Base-by-base conservation (phyloP, 2,888 invertebrate species). In the Calliopum simillimum region DNA sequence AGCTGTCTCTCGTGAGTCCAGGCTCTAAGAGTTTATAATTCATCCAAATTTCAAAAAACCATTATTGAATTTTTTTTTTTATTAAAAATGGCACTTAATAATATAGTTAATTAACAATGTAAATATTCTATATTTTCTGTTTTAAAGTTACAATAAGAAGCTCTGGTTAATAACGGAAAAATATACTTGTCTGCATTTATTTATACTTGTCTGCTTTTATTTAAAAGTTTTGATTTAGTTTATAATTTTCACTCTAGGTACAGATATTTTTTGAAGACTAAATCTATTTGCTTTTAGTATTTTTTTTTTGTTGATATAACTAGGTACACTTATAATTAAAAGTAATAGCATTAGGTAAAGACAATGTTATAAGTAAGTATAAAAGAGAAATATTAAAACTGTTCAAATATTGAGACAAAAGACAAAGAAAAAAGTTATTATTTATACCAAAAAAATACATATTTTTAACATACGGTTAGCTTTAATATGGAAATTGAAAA, bases 21-120 rank as follows among this genome's bases (percentile, higher is more conserved):
- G n/a, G n/a, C n/a, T n/a, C n/a, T 4, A 68, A 69, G 33, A 19
- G 33, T 2, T 64, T 64, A n/a, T n/a, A 63, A 64, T 68, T 49
- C 56, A 63, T 59, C 13, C 33, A 14, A 64, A 68, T 21, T 47
- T 61, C 8, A 68, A 72, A 53, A 62, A 16, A 71, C 61, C 58
- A 51, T 63, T 56, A 41, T 68, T 44, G 25, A 74, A 70, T 6
- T 62, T 66, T 58, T 68, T 69, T 70, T 56, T 71, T 71, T 70
- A 70, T 71, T 56, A 68, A 59, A 73, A 74, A 76, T 76, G 76
- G 75, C 76, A 76, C 76, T 76, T 76, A 76, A 71, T 70, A 71
- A 71, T 69, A 69, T 53, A 73, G 61, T 65, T 23, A 71, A 61
- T 55, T 61, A 70, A 68, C 58, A 62, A 63, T 44, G 44, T 66